Base-by-base conservation (phyloP, 2,888 invertebrate species). In the Hololepta plana region DNA sequence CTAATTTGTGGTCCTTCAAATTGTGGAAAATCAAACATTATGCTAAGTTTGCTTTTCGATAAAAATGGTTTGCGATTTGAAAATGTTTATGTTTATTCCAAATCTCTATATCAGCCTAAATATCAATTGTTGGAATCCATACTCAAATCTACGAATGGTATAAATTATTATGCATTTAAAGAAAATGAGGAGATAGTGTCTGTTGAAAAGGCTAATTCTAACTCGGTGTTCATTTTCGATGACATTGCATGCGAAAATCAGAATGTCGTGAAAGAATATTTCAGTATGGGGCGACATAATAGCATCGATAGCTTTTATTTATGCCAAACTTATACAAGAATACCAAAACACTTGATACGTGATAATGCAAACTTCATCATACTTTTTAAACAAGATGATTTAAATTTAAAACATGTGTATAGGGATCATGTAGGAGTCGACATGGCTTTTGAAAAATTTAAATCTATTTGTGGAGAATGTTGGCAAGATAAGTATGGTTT, bases 211-310 rank as follows among this genome's bases (percentile, higher is more conserved):
- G 38, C 41, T 3, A 33, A 35, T 34, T 24, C 28, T 30, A 35
- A 40, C 31, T 44, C 42, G 8, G 36, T 48, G 7, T 35, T 48
- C 23, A 45, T 49, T 27, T 49, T 49, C 29, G 45, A 47, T 34
- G 45, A 48, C 37, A 38, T 47, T 10, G 37, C 39, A 11, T 45
- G 41, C 23, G 42, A 39, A 11, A 38, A 39, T 23, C 37, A 40
- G 31, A 30, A 35, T 14, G 38, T 35, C 19, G 37, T 46, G 10
- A 31, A 38, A 31, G 27, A 30, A 4, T 44, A 37, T 33, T 47
- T 44, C 29, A 37, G 38, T 32, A 40, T 40, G 35, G 38, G 42
- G 4, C 33, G 45, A 15, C 44, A 45, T 35, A 36, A 33, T 8
- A 12, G 34, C 20, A 37, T 45, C 9, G 44, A 46, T 30, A 30